Conservation (phyloP, 2,797 vertebrate genomes). For the Pseudocheirus occidentalis region DNA sequence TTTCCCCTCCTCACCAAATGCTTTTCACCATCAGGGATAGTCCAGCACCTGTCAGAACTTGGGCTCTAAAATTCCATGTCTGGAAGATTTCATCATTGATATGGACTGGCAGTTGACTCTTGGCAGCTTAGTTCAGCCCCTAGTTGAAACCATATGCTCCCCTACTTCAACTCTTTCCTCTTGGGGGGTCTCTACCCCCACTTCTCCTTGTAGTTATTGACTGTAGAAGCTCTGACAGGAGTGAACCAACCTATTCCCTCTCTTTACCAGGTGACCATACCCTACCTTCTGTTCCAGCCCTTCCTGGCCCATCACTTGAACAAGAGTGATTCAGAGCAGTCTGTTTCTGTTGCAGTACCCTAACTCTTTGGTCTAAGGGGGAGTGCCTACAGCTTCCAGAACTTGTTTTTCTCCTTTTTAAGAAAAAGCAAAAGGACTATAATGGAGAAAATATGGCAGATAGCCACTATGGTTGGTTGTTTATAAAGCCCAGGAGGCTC, state of each 20-base stretch:
- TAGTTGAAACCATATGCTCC: neutral
- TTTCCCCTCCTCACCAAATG: neutral
- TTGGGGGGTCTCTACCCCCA: neutral
- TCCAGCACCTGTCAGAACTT: neutral
- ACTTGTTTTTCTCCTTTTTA: slow-evolving; percentile 10
- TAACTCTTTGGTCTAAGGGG: neutral
- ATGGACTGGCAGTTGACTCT: neutral
- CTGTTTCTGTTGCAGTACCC: neutral
- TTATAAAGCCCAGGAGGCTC: slow-evolving; percentile 12
- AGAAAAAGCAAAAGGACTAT: neutral
- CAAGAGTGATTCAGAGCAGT: neutral
- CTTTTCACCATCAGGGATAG: neutral
- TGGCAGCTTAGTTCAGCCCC: neutral
- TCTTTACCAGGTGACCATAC: neutral
- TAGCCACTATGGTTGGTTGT: neutral
- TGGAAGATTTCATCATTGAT: neutral
- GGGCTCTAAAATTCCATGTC: neutral
- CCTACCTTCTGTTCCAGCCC: neutral
- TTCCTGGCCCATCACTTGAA: neutral
- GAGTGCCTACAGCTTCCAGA: neutral
- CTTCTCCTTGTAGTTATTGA: neutral
- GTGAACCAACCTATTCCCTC: neutral
- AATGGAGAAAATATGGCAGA: neutral
- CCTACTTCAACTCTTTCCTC: neutral
- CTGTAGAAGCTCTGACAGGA: neutral